These are phyloP conservation scores for Hesperia comma DNA, from an alignment of 2,888 invertebrate genomes.

Conservation along the genomic window DNA sequence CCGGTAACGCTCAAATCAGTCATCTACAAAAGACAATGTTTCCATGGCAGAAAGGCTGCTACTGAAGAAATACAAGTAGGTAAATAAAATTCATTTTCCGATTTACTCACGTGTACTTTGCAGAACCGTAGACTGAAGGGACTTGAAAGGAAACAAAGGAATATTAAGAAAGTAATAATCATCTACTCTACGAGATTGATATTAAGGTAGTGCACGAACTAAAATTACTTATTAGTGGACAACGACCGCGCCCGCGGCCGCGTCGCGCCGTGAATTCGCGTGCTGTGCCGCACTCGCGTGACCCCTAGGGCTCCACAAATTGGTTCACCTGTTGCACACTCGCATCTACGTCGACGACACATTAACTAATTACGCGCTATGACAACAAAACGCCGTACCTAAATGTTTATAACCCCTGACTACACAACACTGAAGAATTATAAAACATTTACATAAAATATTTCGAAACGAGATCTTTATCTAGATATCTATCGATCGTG, in stretches of 20 bases:
- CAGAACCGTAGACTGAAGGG: neutral
- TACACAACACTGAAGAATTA: slow-evolving; percentile 4
- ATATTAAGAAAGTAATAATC: neutral
- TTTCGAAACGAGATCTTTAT: slow-evolving; percentile 30
- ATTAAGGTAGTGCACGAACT: neutral
- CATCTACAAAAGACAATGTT: too few species aligned
- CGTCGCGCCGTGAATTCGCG: slow-evolving; percentile 32
- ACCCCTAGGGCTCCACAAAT: slow-evolving; percentile 55
- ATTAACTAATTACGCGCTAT: slow-evolving; percentile 41
- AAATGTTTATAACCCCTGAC: slow-evolving; percentile 3
- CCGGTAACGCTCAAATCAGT: too few species aligned
- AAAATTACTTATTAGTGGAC: neutral
- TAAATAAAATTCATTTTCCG: neutral
- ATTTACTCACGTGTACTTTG: neutral
- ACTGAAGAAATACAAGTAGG: neutral
- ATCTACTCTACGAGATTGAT: too few species aligned
- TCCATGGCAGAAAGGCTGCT: neutral
- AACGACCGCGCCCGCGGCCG: slow-evolving; percentile 37
- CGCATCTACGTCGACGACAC: slow-evolving; percentile 45
- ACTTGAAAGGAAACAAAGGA: too few species aligned
- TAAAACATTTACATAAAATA: slow-evolving; percentile 25
- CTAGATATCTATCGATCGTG: slow-evolving; percentile 33
- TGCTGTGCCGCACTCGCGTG: slow-evolving; percentile 50
- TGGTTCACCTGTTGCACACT: slow-evolving; percentile 58
- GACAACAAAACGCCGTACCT: slow-evolving; percentile 6